Base-by-base conservation (phyloP, 1,140 invertebrate genomes). In the Telenomus remus region DNA sequence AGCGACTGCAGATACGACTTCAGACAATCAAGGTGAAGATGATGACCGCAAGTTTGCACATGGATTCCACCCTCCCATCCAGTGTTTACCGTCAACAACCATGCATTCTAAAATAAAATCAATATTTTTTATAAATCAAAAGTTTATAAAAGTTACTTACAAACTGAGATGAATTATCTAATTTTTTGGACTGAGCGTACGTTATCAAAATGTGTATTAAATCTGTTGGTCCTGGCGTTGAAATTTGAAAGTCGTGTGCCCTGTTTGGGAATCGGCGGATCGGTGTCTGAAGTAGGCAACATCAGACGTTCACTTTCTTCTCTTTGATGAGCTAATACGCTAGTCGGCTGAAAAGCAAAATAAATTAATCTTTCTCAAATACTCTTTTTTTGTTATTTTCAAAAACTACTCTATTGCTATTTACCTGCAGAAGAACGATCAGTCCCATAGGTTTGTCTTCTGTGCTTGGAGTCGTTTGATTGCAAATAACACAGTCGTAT, bases 401-500 rank as follows among this genome's bases (percentile, higher is more conserved):
- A n/a, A 39, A 39, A 39, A 39, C 3, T 4, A 44, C 78, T 85
- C 0, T 83, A n/a, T n/a, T 86, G 56, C 83, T 80, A 56, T 74
- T 71, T 84, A 91, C 92, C 86, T 96, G 95, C 48, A 98, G 91
- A 50, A 98, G 90, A 56, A 96, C 95, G 4, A 97, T 95, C 15
- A 98, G 89, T 8, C 97, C 97, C 82, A 98, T 93, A 12, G 96
- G 96, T 86, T 96, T 94, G 9, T 94, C 91, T 79, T 94, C 92
- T 0, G 92, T 95, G 78, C 94, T 95, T 7, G 94, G 91, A 43
- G 95, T 93, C 51, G 94, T 95, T 88, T 96, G 95, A 88, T 94
- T 96, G 87, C 97, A 99, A 80, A 98, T 98, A 49, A 97, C 96
- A 89, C 97, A 99, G 85, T 98, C 95, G 85, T 97, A 98, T 85